These are phyloP conservation scores for Malaclemys terrapin DNA, from an alignment of 2,113 vertebrate genomes.

Conservation along the genomic window DNA sequence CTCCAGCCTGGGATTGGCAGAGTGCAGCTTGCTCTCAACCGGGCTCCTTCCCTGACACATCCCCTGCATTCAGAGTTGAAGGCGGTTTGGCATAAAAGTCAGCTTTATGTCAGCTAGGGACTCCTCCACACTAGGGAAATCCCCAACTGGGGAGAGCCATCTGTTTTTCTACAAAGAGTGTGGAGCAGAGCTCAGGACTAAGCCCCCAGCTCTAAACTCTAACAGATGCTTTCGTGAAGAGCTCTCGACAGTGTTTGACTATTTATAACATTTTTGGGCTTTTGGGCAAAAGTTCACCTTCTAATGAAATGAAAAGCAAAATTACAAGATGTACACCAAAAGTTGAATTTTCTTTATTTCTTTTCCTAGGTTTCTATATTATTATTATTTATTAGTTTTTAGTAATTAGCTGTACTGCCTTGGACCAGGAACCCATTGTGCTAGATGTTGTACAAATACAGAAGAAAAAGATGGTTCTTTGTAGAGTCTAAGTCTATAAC, in stretches of 20 bases:
- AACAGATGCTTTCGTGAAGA: constrained; percentile 36
- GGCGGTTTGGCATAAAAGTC: constrained; percentile 23
- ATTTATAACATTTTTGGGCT: constrained; percentile 57
- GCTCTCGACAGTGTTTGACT: constrained; percentile 58
- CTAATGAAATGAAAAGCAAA: constrained; percentile 74
- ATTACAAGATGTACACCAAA: constrained; percentile 64
- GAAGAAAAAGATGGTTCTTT: constrained; percentile 44
- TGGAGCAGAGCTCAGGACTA: constrained; percentile 31
- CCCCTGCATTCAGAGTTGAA: constrained; percentile 41
- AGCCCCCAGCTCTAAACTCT: constrained; percentile 40
- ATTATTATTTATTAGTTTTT: background rate
- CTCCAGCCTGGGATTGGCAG: background rate
- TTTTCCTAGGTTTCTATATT: background rate
- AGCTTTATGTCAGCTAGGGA: constrained; percentile 41
- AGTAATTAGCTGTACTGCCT: background rate
- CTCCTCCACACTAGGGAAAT: constrained; percentile 54
- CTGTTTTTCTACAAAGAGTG: background rate
- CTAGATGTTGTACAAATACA: background rate
- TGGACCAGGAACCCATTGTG: background rate
- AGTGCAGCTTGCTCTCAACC: constrained; percentile 28
- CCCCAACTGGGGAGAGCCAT: background rate
- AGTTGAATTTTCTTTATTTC: constrained; percentile 52
- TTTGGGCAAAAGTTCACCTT: constrained; percentile 55
- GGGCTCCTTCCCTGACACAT: background rate
- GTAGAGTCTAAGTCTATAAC: constrained; percentile 19